Evolutionary conservation across 2,888 invertebrate genomes (phyloP).

Genomic region (Galeopsomyia nigrocyanea): DNA sequence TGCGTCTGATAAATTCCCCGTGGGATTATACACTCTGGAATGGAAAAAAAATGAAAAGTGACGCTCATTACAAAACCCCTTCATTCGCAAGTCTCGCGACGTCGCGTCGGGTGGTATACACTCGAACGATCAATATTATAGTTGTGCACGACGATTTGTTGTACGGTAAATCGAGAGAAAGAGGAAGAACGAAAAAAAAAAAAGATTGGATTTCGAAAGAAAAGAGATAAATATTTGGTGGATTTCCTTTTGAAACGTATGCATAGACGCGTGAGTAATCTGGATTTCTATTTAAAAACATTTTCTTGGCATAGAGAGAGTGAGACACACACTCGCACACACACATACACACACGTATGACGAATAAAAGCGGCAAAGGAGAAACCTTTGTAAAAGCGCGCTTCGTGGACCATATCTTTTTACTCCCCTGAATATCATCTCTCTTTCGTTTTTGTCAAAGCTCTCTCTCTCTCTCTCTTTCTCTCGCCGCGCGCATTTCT

Average conservation of each 20-base stretch:
- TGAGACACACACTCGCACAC: no score
- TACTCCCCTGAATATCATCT: slow-evolving; percentile 34
- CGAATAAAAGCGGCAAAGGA: slow-evolving; percentile 33
- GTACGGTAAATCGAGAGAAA: no score
- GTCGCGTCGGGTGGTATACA: neutral
- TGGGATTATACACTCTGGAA: neutral
- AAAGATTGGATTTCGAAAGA: no score
- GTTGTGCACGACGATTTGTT: neutral
- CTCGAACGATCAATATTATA: no score
- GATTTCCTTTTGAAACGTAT: neutral
- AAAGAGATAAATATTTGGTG: no score
- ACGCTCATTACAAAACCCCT: no score
- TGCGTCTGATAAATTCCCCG: slow-evolving; percentile 24
- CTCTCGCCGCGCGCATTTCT: no score
- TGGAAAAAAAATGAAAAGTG: no score
- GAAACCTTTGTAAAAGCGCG: slow-evolving; percentile 34
- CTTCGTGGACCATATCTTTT: slow-evolving; percentile 33
- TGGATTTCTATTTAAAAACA: slow-evolving; percentile 31
- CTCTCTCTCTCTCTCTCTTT: slow-evolving; percentile 10
- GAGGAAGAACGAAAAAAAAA: no score
- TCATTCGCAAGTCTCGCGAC: neutral
- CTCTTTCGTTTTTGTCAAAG: slow-evolving; percentile 2
- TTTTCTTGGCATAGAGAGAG: neutral
- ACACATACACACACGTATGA: neutral
- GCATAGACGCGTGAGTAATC: slow-evolving; percentile 36